A percentile compares a stretch with the other conserved stretches of the same genome.
Conservation (phyloP, 2,113 vertebrate genomes). For the Oreotrochilus melanogaster region DNA sequence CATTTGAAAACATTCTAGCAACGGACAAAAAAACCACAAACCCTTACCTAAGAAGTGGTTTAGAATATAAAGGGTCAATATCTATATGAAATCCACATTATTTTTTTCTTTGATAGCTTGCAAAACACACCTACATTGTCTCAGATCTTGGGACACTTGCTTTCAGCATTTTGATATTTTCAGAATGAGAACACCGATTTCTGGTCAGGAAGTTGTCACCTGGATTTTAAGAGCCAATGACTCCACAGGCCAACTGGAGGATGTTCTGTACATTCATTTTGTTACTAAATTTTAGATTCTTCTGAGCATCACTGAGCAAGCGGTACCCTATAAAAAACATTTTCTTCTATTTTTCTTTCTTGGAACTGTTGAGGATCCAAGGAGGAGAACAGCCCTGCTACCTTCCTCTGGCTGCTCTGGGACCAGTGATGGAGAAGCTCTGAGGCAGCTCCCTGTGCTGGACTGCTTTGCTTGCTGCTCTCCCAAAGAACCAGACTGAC, state of each 20-base stretch:
- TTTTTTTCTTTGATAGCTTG: background rate
- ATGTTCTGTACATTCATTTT: background rate
- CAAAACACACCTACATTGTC: background rate
- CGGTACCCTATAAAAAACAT: background rate
- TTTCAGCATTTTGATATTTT: background rate
- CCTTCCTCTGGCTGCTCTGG: background rate
- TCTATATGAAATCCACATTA: background rate
- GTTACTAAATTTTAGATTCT: background rate
- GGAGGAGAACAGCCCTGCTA: background rate
- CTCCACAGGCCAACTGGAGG: background rate
- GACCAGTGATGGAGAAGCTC: background rate
- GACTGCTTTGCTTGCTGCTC: background rate
- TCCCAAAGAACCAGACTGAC: background rate
- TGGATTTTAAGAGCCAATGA: background rate
- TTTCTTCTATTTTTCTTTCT: background rate
- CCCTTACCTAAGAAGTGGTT: background rate
- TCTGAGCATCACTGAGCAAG: background rate
- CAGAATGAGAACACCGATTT: background rate
- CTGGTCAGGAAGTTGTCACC: background rate
- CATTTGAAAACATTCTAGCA: background rate
- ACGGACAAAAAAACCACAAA: background rate
- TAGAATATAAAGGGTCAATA: background rate
- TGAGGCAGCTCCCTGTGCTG: background rate
- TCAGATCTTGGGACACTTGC: background rate
- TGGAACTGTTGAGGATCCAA: background rate